Evolutionary conservation across 1,140 invertebrate species (phyloP), one percentile per base, ranked within the genome.

Genomic region (Theocolax elegans): DNA sequence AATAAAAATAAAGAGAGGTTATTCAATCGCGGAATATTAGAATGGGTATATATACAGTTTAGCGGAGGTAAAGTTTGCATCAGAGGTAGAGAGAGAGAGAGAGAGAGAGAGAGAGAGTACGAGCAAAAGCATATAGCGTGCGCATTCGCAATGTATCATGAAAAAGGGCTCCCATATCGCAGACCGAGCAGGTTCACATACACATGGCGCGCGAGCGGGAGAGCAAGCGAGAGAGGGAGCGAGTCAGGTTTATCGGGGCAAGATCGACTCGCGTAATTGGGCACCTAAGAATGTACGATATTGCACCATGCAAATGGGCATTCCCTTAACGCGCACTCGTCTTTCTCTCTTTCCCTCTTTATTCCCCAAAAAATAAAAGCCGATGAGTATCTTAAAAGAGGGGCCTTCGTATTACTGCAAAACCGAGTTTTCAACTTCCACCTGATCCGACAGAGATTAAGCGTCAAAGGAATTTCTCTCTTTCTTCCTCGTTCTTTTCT

Each of bases 261-360:
- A 74, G 76, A 85, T 85, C 84, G 83, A 83, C 79, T 83, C 82
- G 80, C 84, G 83, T 85, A 85, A 85, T 85, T 85, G 84, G 84
- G 81, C 81, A 80, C 80, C 79, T 82, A 84, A 84, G 81, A 84
- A 84, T 80, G 80, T 81, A 71, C 81, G 80, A 84, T 84, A 85
- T 85, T 84, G 81, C 83, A 63, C 82, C 82, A 85, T 85, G 83
- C 83, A 85, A 85, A 85, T 85, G 79, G 78, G 76, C 77, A 78
- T 81, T 75, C 76, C 62, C 77, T 71, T 46, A 31, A 15, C 63
- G 44, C 62, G 27, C 35, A 3, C 35, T n/a, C 53, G 44, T 46
- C 23, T 44, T 27, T 58, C 9, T 42, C 35, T 25, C 31, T 38
- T 4, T n/a, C 35, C 40, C 35, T 19, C n/a, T 35, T 12, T 42